Base-by-base conservation (phyloP, 2,797 vertebrate genomes). In the Nyctalus aviator region DNA sequence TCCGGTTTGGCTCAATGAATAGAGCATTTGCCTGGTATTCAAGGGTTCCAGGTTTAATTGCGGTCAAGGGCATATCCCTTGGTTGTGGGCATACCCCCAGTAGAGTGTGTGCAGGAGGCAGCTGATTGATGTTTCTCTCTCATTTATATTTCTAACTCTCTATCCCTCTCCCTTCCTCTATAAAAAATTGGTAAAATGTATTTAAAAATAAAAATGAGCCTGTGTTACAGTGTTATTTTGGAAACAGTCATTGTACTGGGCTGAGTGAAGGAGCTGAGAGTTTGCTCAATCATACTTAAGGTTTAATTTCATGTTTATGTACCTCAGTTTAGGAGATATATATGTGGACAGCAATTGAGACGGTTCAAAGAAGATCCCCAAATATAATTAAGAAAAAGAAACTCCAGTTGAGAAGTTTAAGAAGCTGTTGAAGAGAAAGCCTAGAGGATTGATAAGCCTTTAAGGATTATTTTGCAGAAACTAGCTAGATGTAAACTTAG, bases 201-300 rank as follows among this genome's bases (percentile, higher is more conserved):
- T 55, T 55, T 55, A 23, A 55, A 55, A 55, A 55, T 86, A 46
- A 89, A 94, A 92, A 72, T 69, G 89, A 85, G 59, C n/a, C 35
- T 69, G 14, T 83, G 5, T 75, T 69, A 48, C 64, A 83, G 7
- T 69, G 6, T 25, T 88, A 30, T 88, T 91, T 79, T n/a, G 79
- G 92, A 76, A 88, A 59, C 21, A 84, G 2, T 57, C 17, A 57
- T 90, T 4, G 6, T 78, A 48, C 41, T 21, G 30, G 79, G 14
- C 18, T 91, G 25, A 21, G 12, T 76, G 18, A 73, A 91, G 59
- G 35, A 84, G 55, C 41, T 44, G 62, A 57, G 48, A 59, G 11
- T 83, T 90, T 92, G 81, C 62, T 21, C 18, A 50, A 0, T 93
- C 30, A 46, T 37, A 68, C 37, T 72, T 78, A 78, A 71, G 27